These are phyloP conservation scores for Drosophila pruinosa DNA, from an alignment of 1,140 invertebrate genomes.

Conservation along the genomic window DNA sequence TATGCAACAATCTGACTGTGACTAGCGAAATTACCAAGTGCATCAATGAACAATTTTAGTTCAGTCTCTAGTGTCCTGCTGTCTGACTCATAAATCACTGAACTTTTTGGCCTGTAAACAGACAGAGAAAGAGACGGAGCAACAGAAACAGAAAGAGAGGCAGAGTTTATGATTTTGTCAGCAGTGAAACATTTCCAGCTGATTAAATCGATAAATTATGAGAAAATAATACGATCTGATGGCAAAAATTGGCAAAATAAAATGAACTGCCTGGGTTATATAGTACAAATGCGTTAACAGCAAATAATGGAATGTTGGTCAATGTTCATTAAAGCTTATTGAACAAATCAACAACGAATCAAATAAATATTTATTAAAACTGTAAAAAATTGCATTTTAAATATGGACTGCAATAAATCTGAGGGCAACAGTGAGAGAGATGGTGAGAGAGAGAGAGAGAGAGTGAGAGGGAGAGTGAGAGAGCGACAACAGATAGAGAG, in stretches of 20 bases:
- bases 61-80: conserved; percentile 1
- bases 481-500: conserved; percentile 55
- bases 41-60: conserved; percentile 23
- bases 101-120: conserved; percentile 48
- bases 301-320: conserved; percentile 21
- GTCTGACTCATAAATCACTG: conserved; percentile 44
- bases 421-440: conserved; percentile 49
- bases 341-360: conserved; percentile 37
- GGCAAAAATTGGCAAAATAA: conserved; percentile 37
- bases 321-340: conserved; percentile 64
- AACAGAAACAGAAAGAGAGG: background rate
- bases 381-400: conserved; percentile 41
- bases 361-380: conserved; percentile 45
- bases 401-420: conserved; percentile 27
- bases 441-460: conserved; percentile 7
- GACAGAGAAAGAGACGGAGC: conserved; percentile 2
- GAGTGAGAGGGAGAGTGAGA: conserved; percentile 1
- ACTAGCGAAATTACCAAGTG: conserved; percentile 14
- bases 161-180: conserved; percentile 78
- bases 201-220: conserved; percentile 80
- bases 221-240: conserved; percentile 72
- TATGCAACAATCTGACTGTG: background rate
- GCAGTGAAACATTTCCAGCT: conserved; percentile 78
- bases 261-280: conserved; percentile 26
- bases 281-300: conserved; percentile 43